Evolutionary conservation across 2,113 vertebrate species (phyloP), one percentile per base, ranked within the genome.

Genomic region (Hemicordylus capensis): DNA sequence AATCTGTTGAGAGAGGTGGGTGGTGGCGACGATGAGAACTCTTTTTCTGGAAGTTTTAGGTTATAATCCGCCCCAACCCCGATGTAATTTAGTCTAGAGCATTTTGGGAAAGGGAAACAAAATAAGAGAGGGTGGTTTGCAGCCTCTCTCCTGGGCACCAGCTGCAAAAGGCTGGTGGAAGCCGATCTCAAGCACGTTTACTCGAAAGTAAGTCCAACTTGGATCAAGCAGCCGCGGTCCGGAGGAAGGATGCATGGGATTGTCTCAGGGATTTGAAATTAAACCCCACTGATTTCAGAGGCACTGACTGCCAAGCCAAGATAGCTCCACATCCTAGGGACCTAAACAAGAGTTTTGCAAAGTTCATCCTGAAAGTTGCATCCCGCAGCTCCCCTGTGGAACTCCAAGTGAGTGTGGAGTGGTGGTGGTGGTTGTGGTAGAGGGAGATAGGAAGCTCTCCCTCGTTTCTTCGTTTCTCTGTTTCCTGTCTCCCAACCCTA

Each of bases 371-470:
- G 24, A 34, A 70, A 67, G 17, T 67, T 56, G 12, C 46, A 7
- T 44, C 1, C 28, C 66, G 87, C 6, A 75, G 78, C 39, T 73
- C 6, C 48, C 37, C 85, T 70, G 14, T 37, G 34, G 20, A 67
- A 15, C 44, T 78, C 48, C 42, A 12, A 42, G 37, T 7, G 19
- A 10, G 39, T 17, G 82, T 70, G 64, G 46, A 66, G 78, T n/a
- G 72, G n/a, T 17, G 69, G 72, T 39, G 70, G 28, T 69, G 63
- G 69, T n/a, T n/a, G n/a, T n/a, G 87, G 86, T 6, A 85, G 54
- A 58, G 67, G 51, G 81, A 44, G 82, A 11, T 44, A 42, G 44
- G 89, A 85, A 91, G 81, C 31, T 26, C 20, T 12, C 37, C 34
- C 37, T 58, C 34, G 67, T n/a, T 19, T 6, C 72, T 19, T 26